Percentiles rank a stretch among this genome's conserved stretches.
phyloP scores from a whole-genome alignment of 2,888 invertebrate genomes.

The Sesia apiformis region DNA sequence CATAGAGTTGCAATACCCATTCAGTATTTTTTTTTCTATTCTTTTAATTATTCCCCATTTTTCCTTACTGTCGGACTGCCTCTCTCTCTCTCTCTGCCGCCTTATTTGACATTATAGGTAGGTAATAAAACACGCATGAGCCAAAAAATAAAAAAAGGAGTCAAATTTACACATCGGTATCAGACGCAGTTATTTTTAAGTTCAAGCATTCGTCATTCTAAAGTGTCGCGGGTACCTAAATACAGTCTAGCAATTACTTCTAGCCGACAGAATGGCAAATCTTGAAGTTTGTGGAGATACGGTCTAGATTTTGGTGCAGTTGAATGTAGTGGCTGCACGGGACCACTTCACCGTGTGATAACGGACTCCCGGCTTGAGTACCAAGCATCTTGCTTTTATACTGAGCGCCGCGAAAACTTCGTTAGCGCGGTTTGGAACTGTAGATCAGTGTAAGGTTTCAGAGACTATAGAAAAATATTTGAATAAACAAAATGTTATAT shows the following conservation, averaged over 20 bases:
- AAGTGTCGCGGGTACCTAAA: conserved; percentile 44
- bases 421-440: conserved; percentile 41
- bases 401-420: conserved; percentile 22
- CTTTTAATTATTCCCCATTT: no score
- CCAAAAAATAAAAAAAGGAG: conserved; percentile 6
- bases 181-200: conserved; percentile 35
- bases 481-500: no score
- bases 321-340: conserved; percentile 37
- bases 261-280: conserved; percentile 68
- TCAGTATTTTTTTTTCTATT: no score
- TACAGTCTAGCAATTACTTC: conserved; percentile 60
- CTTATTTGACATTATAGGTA: no score
- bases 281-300: conserved; percentile 44
- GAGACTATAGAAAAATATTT: conserved; percentile 1
- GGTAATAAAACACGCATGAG: background rate
- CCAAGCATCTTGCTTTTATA: conserved; percentile 14
- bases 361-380: conserved; percentile 27
- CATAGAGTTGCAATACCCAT: no score
- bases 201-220: conserved; percentile 40
- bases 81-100: no score
- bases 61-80: no score
- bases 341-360: conserved; percentile 37
- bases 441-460: conserved; percentile 4
- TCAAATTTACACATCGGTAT: conserved; percentile 45
- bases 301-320: conserved; percentile 38